phyloP scores from a whole-genome alignment of 2,797 vertebrate genomes.

The Syngnathus rostellatus region DNA sequence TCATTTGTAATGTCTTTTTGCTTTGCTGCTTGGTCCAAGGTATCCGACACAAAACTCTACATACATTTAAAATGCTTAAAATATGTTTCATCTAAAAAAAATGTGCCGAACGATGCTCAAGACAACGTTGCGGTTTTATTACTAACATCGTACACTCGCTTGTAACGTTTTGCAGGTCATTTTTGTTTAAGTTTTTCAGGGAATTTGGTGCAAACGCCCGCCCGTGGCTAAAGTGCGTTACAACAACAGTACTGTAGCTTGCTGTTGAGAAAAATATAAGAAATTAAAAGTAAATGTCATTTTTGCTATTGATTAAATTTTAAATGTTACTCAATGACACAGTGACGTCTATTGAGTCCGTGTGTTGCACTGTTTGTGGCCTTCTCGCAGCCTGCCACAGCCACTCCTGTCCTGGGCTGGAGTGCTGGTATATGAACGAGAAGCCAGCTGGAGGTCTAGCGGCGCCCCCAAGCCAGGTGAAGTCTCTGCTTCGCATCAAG shows the following conservation, averaged over 20 bases:
- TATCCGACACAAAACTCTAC: slow-evolving; percentile 10
- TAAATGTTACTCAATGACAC: too few species aligned
- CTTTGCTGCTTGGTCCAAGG: slow-evolving; percentile 40
- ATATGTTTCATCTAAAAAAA: neutral
- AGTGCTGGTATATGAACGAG: slow-evolving; percentile 72
- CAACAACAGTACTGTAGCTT: neutral
- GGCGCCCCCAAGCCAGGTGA: slow-evolving; percentile 55
- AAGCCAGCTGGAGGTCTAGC: slow-evolving; percentile 52
- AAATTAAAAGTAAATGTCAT: too few species aligned
- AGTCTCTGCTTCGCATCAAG: slow-evolving; percentile 56
- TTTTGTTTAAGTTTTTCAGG: neutral
- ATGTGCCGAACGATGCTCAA: neutral
- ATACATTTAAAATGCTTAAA: neutral
- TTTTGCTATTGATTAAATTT: too few species aligned
- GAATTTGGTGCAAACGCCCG: slow-evolving; percentile 11
- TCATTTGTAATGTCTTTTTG: slow-evolving; percentile 46
- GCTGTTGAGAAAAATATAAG: neutral
- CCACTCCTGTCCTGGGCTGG: slow-evolving; percentile 59
- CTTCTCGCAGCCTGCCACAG: slow-evolving; percentile 29
- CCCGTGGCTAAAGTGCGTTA: neutral
- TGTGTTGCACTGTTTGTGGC: neutral
- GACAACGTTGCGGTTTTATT: neutral
- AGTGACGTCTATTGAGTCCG: neutral
- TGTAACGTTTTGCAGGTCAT: neutral
- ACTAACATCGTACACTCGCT: too few species aligned